phyloP scores from a whole-genome alignment of 2,113 vertebrate genomes.

The Saccopteryx bilineata region DNA sequence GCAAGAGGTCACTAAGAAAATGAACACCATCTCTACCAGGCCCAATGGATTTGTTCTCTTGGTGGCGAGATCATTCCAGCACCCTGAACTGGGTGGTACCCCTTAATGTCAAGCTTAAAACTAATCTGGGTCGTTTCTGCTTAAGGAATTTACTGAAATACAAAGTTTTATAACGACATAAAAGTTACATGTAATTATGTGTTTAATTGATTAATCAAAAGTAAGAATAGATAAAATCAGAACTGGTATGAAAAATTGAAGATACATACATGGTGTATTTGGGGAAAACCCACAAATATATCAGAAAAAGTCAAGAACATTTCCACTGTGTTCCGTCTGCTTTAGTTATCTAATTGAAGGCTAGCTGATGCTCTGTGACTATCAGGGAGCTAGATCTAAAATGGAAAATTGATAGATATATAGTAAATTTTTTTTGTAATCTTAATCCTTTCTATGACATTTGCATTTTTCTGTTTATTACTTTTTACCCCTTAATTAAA shows the following conservation, averaged over 20 bases:
- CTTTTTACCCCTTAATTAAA: neutral
- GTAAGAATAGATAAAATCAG: neutral
- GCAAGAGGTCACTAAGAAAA: conserved; percentile 18
- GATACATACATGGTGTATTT: neutral
- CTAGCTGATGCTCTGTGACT: neutral
- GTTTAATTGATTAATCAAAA: neutral
- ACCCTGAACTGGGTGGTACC: neutral
- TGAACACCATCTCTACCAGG: neutral
- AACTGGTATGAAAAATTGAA: conserved; percentile 49
- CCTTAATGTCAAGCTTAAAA: conserved; percentile 34
- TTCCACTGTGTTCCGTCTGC: neutral
- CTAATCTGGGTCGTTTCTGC: neutral
- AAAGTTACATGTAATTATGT: neutral
- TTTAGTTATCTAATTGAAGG: neutral
- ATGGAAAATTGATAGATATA: neutral
- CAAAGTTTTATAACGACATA: neutral
- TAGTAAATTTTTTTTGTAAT: neutral
- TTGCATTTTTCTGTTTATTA: neutral
- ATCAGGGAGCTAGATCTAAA: neutral
- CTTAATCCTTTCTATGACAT: neutral
- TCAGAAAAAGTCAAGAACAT: neutral
- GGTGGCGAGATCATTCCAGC: neutral
- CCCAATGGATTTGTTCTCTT: neutral
- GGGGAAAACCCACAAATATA: neutral
- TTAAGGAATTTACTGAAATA: neutral